These are phyloP conservation scores for Rhinopomastus cyanomelas DNA, from an alignment of 2,113 vertebrate species.

Conservation along the genomic window DNA sequence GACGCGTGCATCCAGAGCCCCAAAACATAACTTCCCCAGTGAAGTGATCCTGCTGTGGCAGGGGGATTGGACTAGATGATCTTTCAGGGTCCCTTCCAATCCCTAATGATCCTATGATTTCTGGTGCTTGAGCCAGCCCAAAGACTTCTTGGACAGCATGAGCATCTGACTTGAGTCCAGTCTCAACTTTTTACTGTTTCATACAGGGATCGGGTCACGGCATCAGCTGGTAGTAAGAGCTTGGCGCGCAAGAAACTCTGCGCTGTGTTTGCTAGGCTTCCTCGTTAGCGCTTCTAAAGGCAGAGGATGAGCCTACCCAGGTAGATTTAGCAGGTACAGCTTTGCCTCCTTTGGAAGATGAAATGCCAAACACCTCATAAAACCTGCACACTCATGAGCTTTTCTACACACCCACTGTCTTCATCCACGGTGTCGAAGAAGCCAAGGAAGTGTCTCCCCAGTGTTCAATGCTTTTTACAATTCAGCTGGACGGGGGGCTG, in stretches of 20 bases:
- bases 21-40: too few relatives aligned
- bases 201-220: not conserved
- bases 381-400: not conserved
- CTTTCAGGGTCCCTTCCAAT: too few relatives aligned
- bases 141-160: not conserved
- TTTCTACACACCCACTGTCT: not conserved
- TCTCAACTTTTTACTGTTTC: not conserved
- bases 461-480: too few relatives aligned
- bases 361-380: not conserved
- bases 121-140: not conserved
- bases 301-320: not conserved
- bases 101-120: too few relatives aligned
- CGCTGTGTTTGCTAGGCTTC: not conserved
- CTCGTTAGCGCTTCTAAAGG: not conserved
- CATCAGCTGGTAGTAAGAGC: not conserved
- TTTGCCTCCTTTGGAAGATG: not conserved
- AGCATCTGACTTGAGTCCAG: not conserved
- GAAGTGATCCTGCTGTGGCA: too few relatives aligned
- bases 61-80: too few relatives aligned
- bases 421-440: not conserved
- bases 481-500: not conserved
- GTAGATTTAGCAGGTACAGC: not conserved
- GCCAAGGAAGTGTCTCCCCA: not conserved
- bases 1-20: fast-evolving
- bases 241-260: not conserved